Base-by-base conservation (phyloP, 2,888 invertebrate species). In the Lottia gigantea region DNA sequence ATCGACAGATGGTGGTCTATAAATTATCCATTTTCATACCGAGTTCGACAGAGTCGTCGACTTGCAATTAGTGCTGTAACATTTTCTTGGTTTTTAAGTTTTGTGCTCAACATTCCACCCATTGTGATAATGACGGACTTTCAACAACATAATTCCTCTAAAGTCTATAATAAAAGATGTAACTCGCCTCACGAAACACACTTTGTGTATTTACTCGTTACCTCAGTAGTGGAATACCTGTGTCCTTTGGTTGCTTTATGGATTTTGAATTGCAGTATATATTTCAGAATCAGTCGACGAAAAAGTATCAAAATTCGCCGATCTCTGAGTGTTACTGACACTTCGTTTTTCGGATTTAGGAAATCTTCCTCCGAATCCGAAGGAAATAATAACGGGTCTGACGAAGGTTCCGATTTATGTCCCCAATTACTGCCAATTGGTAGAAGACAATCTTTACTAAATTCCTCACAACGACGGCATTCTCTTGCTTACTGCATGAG, bases 1-100 rank as follows among this genome's bases (percentile, higher is more conserved):
- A 71, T 82, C 0, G 85, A 85, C 71, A 73, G 83, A 26, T 84
- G 83, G 83, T 82, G 83, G 80, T 82, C 82, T 8, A 80, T 83
- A 26, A 81, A 83, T 72, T 82, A 80, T 70, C 85, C 85, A n/a
- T 79, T 84, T 68, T 81, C 81, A 11, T 84, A 85, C 75, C 66
- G 83, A 69, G 80, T 80, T 0, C 76, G 79, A 26, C 78, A 80
- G 49, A 83, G 80, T 26, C 77, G 80, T 46, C 76, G 74, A 40
- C 77, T 79, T 65, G 78, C 83, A 0, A 66, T 78, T 14, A 71
- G 78, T 2, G 69, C 81, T 16, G 79, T 81, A 1, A 64, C 75
- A 7, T 55, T 74, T 16, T 73, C 77, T 1, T 85, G 85, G 85
- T 11, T 79, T 14, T 62, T 81, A 46, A 79, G 82, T 68, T 78